Evolutionary conservation across 2,888 invertebrate genomes (phyloP).

Genomic region (Trichogramma dendrolimi): DNA sequence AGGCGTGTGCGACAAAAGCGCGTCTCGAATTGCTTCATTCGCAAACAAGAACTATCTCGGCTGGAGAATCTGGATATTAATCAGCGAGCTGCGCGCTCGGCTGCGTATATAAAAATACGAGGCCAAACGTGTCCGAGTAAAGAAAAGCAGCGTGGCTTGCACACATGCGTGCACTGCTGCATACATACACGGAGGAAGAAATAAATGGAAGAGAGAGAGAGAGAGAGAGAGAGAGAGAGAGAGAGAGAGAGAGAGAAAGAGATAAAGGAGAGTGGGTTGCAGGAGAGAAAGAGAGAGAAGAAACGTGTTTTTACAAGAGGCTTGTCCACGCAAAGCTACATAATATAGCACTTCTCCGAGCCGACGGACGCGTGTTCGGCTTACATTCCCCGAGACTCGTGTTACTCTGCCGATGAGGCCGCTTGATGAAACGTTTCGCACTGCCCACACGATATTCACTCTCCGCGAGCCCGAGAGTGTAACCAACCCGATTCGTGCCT

Average conservation of each 20-base stretch:
- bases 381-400: constrained; percentile 31
- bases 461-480: not conserved
- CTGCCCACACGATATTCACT: not conserved
- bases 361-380: constrained; percentile 21
- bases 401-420: constrained; percentile 43
- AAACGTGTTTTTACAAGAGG: constrained; percentile 39
- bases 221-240: constrained; percentile 18
- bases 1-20: constrained; percentile 40
- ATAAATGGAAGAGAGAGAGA: constrained; percentile 27
- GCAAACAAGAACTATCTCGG: constrained; percentile 44
- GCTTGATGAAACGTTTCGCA: constrained; percentile 45
- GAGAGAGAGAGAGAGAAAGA: constrained; percentile 26
- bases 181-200: constrained; percentile 19
- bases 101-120: constrained; percentile 16
- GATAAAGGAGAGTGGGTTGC: constrained; percentile 28
- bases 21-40: constrained; percentile 48
- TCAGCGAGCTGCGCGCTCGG: constrained; percentile 34
- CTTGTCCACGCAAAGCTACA: constrained; percentile 28
- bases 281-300: constrained; percentile 26
- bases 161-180: constrained; percentile 1
- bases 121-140: constrained; percentile 6
- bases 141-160: constrained; percentile 12
- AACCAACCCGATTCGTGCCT: constrained; percentile 1
- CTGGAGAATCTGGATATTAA: constrained; percentile 47
- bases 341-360: constrained; percentile 37